These are phyloP conservation scores for Schizotus pectinicornis DNA, from an alignment of 2,888 invertebrate genomes.

Conservation along the genomic window DNA sequence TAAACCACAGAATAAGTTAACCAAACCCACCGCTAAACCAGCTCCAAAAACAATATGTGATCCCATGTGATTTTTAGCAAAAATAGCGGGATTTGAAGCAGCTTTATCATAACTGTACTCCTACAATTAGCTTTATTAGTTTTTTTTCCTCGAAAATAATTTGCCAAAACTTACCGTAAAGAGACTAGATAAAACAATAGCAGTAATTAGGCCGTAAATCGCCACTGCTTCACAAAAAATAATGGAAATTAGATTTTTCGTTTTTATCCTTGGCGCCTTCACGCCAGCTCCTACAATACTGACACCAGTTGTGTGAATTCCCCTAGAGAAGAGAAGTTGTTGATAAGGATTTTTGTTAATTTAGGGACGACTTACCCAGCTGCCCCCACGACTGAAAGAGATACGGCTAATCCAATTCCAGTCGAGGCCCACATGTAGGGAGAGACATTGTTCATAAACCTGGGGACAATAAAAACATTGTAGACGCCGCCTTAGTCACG, in stretches of 20 bases:
- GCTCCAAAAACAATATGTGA: conserved; percentile 96
- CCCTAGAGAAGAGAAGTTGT: conserved; percentile 62
- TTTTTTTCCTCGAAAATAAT: too few relatives aligned
- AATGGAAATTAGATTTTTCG: conserved; percentile 98
- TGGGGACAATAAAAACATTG: conserved; percentile 44
- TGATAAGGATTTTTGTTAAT: conserved; percentile 1
- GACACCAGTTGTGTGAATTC: conserved; percentile 95
- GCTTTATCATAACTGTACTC: conserved; percentile 6
- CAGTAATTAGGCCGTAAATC: conserved; percentile 98
- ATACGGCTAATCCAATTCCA: conserved; percentile 91
- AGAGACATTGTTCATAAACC: conserved; percentile 86
- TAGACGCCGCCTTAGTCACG: too few relatives aligned
- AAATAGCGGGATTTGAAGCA: conserved; percentile 49
- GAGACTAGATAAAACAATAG: conserved; percentile 90
- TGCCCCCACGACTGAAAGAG: conserved; percentile 96
- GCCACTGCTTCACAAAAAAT: conserved; percentile 99
- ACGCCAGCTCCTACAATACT: conserved; percentile 98
- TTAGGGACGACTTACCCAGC: conserved; percentile 72
- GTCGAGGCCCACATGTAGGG: conserved; percentile 96
- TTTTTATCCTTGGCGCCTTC: conserved; percentile 97
- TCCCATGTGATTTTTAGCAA: conserved; percentile 74
- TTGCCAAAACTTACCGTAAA: conserved; percentile 61
- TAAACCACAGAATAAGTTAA: conserved; percentile 94
- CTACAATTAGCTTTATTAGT: conserved; percentile 17
- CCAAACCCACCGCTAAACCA: conserved; percentile 92